Base-by-base conservation (phyloP, 92 coral and sea anemone species). In the Zoanthus gigantus region DNA sequence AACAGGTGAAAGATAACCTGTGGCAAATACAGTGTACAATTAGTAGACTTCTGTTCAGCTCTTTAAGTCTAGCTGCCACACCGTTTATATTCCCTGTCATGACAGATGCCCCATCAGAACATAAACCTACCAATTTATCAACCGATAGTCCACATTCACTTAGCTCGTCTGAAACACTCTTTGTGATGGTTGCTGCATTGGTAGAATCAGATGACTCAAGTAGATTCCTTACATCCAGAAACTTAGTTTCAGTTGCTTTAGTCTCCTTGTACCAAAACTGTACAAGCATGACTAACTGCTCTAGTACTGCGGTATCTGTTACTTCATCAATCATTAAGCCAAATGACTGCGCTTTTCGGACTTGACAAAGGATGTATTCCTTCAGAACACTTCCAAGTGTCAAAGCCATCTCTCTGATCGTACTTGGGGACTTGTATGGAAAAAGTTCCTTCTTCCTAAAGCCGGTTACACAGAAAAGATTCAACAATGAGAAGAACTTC, bases 81-180 rank as follows among this genome's bases (percentile, higher is more conserved):
- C 91, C 91, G 81, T 78, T 81, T 87, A 34, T 88, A 76, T 79
- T 79, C 9, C 91, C 87, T 23, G 91, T 88, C 91, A 88, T 81
- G 10, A 80, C 87, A 13, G 87, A 71, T 9, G 87, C 91, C 48
- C 87, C 91, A 88, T 81, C 87, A 46, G 74, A 80, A 56, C 91
- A 88, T 18, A 80, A 87, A 82, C 82, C 90, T 13, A 57, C 83
- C 56, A 72, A 66, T 28, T 56, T 10, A 8, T 77, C 90, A 79
- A 79, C 48, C 28, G 81, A 63, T 46, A 88, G 37, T 11, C 71
- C 66, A 57, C 86, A 79, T 0, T 88, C 15, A 14, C 37, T 28
- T 76, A 88, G 45, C 56, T 88, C 86, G 9, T 15, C 23, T 9
- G 18, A 76, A 54, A 78, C 85, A 17, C 44, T 9, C 50, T 29